A percentile compares a stretch with the other conserved stretches of the same genome.
Evolutionary conservation across 2,888 invertebrate species (phyloP).

Genomic region (Myopa tessellatipennis): DNA sequence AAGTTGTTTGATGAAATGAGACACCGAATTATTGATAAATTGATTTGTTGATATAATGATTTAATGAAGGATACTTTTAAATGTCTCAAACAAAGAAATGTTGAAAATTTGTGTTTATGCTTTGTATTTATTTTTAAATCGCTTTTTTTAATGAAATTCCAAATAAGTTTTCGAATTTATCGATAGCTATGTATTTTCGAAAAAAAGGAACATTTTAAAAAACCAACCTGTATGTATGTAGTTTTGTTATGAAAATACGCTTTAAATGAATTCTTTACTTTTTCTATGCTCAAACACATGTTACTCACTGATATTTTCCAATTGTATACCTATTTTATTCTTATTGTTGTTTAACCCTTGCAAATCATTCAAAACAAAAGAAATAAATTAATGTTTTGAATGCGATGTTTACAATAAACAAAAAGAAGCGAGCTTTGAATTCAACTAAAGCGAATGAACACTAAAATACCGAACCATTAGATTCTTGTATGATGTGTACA

Average conservation of each 20-base stretch:
- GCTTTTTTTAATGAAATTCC: slow-evolving; percentile 19
- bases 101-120: slow-evolving; percentile 14
- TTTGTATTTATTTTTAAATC: not conserved
- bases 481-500: slow-evolving; percentile 57
- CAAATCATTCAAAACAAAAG: not conserved
- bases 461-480: slow-evolving; percentile 37
- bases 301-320: not conserved
- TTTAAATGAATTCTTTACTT: slow-evolving; percentile 10
- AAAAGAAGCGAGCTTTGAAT: slow-evolving; percentile 34
- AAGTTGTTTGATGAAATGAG: slow-evolving; percentile 2
- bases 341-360: not conserved
- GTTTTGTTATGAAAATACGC: slow-evolving; percentile 14
- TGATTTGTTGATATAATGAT: slow-evolving; percentile 4
- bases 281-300: not conserved
- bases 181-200: not conserved
- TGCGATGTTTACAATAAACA: slow-evolving; percentile 35
- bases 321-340: not conserved
- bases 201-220: not conserved
- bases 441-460: slow-evolving; percentile 34
- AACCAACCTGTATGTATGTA: slow-evolving; percentile 8
- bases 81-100: slow-evolving; percentile 17
- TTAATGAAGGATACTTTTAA: not conserved
- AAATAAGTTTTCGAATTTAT: slow-evolving; percentile 1
- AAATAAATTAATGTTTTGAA: not conserved
- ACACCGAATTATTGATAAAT: not conserved